Conservation (phyloP, 2,113 vertebrate species). For the Apistogramma diplotaenia region DNA sequence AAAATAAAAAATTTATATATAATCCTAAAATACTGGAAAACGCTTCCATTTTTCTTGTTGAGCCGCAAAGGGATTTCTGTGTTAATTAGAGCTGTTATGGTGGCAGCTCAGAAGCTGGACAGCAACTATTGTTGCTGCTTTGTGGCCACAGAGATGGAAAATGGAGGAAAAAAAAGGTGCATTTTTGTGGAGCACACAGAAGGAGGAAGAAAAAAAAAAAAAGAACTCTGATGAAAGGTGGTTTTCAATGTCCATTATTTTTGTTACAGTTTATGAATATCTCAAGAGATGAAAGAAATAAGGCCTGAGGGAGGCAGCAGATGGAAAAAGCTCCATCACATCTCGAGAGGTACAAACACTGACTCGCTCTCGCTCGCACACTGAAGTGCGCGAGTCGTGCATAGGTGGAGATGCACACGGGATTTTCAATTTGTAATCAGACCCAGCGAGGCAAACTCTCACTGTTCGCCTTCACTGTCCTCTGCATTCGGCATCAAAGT, state of each 20-base stretch:
- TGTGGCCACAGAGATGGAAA: not conserved
- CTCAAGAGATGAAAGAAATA: constrained; percentile 55
- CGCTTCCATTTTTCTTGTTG: constrained; percentile 12
- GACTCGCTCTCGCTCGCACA: not conserved
- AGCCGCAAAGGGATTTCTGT: constrained; percentile 31
- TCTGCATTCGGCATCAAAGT: constrained; percentile 54
- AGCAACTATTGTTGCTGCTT: not conserved
- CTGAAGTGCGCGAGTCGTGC: constrained; percentile 14
- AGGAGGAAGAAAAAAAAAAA: not conserved
- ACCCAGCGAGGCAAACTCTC: constrained; percentile 29
- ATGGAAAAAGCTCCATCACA: constrained; percentile 53
- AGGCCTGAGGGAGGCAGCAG: constrained; percentile 33
- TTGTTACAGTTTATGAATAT: constrained; percentile 47
- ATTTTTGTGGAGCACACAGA: not conserved
- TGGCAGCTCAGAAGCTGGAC: constrained; percentile 16
- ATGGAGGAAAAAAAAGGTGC: not conserved
- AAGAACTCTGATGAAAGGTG: constrained; percentile 14
- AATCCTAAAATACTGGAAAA: constrained; percentile 30
- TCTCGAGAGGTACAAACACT: constrained; percentile 34
- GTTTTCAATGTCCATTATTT: constrained; percentile 32
- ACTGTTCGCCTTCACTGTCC: constrained; percentile 39
- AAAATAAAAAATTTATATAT: not conserved
- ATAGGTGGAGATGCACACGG: constrained; percentile 20
- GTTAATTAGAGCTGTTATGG: constrained; percentile 43
- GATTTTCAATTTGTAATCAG: constrained; percentile 63